Conservation (phyloP, 2,113 vertebrate species). For the Colius striatus region DNA sequence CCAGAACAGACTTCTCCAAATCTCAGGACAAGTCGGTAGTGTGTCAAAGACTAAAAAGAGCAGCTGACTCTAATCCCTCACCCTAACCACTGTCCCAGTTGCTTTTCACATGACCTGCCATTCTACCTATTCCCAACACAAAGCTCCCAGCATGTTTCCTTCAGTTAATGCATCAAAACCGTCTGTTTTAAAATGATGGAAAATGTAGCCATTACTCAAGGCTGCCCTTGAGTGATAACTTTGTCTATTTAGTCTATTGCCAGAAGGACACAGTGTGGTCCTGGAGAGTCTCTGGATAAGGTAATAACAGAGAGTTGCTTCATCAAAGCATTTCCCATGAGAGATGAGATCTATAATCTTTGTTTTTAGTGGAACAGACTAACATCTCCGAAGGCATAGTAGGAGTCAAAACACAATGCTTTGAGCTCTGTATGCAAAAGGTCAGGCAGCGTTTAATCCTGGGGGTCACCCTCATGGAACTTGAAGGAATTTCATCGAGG, state of each 20-base stretch:
- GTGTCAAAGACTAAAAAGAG: background rate
- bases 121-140: background rate
- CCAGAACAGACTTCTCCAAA: background rate
- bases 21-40: background rate
- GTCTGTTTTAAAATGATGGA: background rate
- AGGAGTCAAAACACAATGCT: slow-evolving; percentile 22
- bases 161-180: background rate
- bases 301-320: slow-evolving; percentile 27
- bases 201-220: slow-evolving; percentile 5
- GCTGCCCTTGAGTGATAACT: slow-evolving; percentile 42
- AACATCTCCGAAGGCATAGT: background rate
- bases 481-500: slow-evolving; percentile 44
- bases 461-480: slow-evolving; percentile 23
- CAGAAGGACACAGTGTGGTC: slow-evolving; percentile 1
- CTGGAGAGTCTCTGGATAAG: slow-evolving; percentile 12
- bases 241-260: slow-evolving; percentile 36
- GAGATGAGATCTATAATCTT: background rate
- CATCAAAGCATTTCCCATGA: slow-evolving; percentile 17
- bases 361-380: slow-evolving; percentile 48
- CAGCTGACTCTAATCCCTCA: background rate
- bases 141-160: background rate
- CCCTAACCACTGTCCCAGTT: background rate
- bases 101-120: background rate
- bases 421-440: slow-evolving; percentile 7
- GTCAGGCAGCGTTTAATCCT: slow-evolving; percentile 31